Base-by-base conservation (phyloP, 2,888 invertebrate species). In the Dolichomitus sp. region DNA sequence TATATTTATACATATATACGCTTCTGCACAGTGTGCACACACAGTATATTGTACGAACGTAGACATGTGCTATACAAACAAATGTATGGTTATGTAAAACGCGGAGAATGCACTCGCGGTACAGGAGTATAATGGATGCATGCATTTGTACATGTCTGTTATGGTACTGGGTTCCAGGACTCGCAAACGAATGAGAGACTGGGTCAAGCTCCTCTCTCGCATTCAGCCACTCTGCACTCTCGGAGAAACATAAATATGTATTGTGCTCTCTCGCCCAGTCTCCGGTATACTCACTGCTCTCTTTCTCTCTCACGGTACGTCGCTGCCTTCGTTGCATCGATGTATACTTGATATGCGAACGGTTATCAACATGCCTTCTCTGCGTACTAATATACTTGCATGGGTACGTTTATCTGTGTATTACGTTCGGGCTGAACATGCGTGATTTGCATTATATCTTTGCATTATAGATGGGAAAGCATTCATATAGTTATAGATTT, bases 191-290 rank as follows among this genome's bases (percentile, higher is more conserved):
- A 69, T 61, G 74, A 50, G 78, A 74, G 68, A 82, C 74, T 82
- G 61, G 81, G 81, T 82, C 81, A 78, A 82, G 81, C 81, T 73
- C 74, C 69, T 74, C 66, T 76, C 78, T 69, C 65, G 72, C 61
- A 75, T 78, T 70, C 61, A 78, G 57, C 77, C 50, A 78, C 73
- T 69, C 63, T 23, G 52, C 80, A 48, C 66, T 69, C 69, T 33
- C 57, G 40, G 57, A 33, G 73, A 80, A 85, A 82, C 83, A 85
- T 83, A 85, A 85, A 85, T 83, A 85, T 85, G 77, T 83, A 85
- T 85, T 85, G 73, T 78, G 69, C 76, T 81, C 74, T 76, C 65
- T 50, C 69, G 27, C 65, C 30, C 17, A 6, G 17, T 50, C 52
- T 52, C 23, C 52, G 23, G 52, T 52, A 4, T 52, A 19, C 19